phyloP scores from a whole-genome alignment of 2,113 vertebrate genomes.

The Chloroceryle aenea region DNA sequence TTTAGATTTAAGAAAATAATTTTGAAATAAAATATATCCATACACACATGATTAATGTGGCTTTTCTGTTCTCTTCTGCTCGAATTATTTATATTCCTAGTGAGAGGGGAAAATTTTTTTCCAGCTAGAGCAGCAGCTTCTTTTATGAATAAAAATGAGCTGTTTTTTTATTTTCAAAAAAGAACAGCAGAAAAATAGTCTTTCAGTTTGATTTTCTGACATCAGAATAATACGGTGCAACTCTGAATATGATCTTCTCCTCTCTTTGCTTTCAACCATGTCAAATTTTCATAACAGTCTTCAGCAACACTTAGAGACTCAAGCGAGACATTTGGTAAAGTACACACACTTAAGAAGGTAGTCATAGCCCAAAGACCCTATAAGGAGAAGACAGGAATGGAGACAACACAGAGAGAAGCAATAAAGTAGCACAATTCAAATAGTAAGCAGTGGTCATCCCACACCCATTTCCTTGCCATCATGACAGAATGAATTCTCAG shows the following conservation, averaged over 20 bases:
- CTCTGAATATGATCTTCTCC: neutral
- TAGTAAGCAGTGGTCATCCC: neutral
- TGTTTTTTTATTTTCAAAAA: neutral
- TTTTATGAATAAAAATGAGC: conserved; percentile 63
- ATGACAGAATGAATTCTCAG: neutral
- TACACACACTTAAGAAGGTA: neutral
- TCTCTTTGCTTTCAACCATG: neutral
- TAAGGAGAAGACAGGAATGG: neutral
- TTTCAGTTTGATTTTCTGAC: conserved; percentile 33
- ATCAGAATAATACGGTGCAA: conserved; percentile 26
- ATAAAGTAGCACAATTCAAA: neutral
- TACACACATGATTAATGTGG: conserved; percentile 66
- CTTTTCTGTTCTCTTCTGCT: conserved; percentile 66
- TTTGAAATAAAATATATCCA: conserved; percentile 62
- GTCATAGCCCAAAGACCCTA: neutral
- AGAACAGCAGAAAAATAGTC: conserved; percentile 2
- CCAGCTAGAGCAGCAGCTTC: conserved; percentile 54
- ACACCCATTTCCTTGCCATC: neutral
- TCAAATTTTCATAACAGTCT: neutral
- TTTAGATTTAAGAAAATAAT: conserved; percentile 69
- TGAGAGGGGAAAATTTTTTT: conserved; percentile 46
- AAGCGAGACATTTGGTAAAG: neutral
- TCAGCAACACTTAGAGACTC: neutral
- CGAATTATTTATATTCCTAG: conserved; percentile 70
- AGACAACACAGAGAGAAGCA: neutral